Conservation (phyloP, 2,888 invertebrate species). For the Andrena flavipes region DNA sequence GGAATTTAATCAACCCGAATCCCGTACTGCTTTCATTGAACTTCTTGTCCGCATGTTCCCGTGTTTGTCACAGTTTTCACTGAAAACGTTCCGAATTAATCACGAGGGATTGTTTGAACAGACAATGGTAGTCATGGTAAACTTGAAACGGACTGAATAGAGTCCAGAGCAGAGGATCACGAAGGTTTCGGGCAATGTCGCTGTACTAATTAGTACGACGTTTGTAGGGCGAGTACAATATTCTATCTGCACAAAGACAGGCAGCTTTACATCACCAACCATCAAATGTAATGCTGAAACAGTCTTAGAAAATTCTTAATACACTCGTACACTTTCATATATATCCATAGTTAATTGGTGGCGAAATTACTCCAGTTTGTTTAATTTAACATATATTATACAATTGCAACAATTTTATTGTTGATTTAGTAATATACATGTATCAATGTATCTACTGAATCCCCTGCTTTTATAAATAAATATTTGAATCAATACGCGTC, state of each 20-base stretch:
- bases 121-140: slow-evolving; percentile 74
- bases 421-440: too few species aligned
- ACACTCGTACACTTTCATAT: background rate
- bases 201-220: slow-evolving; percentile 66
- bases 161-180: slow-evolving; percentile 41
- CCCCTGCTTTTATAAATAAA: too few species aligned
- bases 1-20: slow-evolving; percentile 31
- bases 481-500: too few species aligned
- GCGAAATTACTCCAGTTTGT: background rate
- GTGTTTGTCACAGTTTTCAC: slow-evolving; percentile 65
- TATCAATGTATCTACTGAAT: too few species aligned
- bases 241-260: slow-evolving; percentile 47
- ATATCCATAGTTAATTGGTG: background rate
- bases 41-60: slow-evolving; percentile 46
- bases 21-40: slow-evolving; percentile 8
- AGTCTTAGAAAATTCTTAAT: background rate
- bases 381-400: background rate
- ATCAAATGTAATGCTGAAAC: background rate
- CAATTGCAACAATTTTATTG: too few species aligned
- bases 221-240: slow-evolving; percentile 56
- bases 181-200: slow-evolving; percentile 52
- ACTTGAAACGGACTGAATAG: slow-evolving; percentile 65
- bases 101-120: slow-evolving; percentile 72
- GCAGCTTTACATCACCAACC: slow-evolving; percentile 27
- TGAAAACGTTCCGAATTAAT: slow-evolving; percentile 75